Evolutionary conservation across 2,888 invertebrate genomes (phyloP), one percentile per base, ranked within the genome.

Genomic region (Rhamphomyia laevipes): DNA sequence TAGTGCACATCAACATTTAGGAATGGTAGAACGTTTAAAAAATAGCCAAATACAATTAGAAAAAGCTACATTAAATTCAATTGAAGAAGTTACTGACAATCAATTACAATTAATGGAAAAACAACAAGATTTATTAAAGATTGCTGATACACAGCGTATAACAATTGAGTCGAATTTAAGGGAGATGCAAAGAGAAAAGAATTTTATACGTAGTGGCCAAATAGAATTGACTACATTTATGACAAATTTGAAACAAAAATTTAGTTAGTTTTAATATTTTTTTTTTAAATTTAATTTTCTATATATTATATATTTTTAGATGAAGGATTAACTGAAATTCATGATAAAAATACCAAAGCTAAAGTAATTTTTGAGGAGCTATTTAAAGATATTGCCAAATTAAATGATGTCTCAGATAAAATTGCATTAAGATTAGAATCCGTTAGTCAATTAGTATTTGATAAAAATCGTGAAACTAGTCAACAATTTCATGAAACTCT

Each of bases 141-240:
- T 53, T 2, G 33, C 46, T 5, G 50, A 51, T 43, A 45, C 35
- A 1, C 53, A 53, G 23, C 43, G 47, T n/a, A 23, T 48, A 4
- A 21, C 23, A 2, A 27, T 49, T 4, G 52, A 52, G 10, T 13
- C 21, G 45, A 81, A 80, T 63, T 70, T 81, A 47, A 68, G 70
- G 48, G 71, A 77, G 48, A 63, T 81, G 45, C 67, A 67, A n/a
- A 69, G 74, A 48, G 81, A 81, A 60, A 80, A 78, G 60, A 71
- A 74, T 35, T 61, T 80, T 46, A 80, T 81, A 52, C 68, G 74
- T 30, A 66, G 76, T 21, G 78, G 79, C 3, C 78, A 81, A 57
- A 62, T 67, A 50, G 73, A 77, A 53, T 63, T 81, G 4, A 33
- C 41, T 17, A 15, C 16, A 13, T 73, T 80, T 70, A 75, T 78